Base-by-base conservation (phyloP, 2,888 invertebrate genomes). In the Protophormia terraenovae region DNA sequence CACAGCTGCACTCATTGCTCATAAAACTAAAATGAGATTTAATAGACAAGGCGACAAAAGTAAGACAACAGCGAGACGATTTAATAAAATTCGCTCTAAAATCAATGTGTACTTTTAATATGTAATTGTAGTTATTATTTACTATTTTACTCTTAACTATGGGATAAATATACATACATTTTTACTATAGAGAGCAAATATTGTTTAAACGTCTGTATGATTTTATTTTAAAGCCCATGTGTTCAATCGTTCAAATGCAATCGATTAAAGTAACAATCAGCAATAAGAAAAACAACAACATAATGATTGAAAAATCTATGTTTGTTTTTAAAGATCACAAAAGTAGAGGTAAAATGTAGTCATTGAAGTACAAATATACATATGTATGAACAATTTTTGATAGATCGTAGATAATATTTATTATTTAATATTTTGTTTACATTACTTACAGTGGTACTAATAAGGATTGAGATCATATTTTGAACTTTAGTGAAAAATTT, bases 211-310 rank as follows among this genome's bases (percentile, higher is more conserved):
- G 24, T 47, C 19, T 22, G 24, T 8, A 16, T 12, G 47, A 27
- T 60, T 50, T 47, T 38, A 32, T 53, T 71, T 22, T 22, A 29
- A 53, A 41, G 41, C 27, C n/a, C 35, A 62, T 69, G 50, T 60
- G 60, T 38, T 69, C 41, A 50, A 14, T 67, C 53, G 53, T 69
- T 50, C 14, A 19, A 62, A 71, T 38, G 19, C 41, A 64, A 71
- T 72, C 79, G 64, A 24, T 79, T 71, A 41, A 64, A 72, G 41
- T 79, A 29, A 38, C 32, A 67, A 67, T 1, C 24, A 24, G 22
- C 41, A 64, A 53, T 16, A 53, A 50, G 5, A 64, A n/a, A 10
- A 64, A 24, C 6, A 41, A 19, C 14, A 8, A 47, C 29, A 7
- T 22, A 14, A 45, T 72, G 41, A 32, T 14, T 35, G 0, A 38